Evolutionary conservation across 2,113 vertebrate species (phyloP), one percentile per base, ranked within the genome.

Genomic region (Ramphastos sulfuratus): DNA sequence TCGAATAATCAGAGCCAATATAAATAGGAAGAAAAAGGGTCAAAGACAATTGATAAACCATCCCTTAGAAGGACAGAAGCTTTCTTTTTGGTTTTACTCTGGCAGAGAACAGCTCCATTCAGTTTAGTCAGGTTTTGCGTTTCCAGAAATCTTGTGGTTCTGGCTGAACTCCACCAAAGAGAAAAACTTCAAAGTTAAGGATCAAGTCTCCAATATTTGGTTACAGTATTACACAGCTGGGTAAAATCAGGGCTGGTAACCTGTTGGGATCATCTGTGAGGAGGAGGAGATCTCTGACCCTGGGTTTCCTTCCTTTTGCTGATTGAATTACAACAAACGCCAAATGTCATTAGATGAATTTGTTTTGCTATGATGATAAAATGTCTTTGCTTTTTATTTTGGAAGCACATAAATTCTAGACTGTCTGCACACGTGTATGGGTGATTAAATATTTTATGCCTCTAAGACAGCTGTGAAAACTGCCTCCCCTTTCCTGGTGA

Each of bases 81-180:
- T 37, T 82, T 64, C 39, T 73, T 86, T 92, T 97, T 50, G 19
- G 48, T 96, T 94, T 97, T 90, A 85, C 25, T 82, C 78, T 89
- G 17, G 60, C 72, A 71, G 59, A 82, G 66, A 63, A 93, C 79
- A 86, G 74, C 63, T 79, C 33, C 64, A 75, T 85, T 88, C 46
- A 96, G 13, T 84, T 73, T 61, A 46, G 33, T 91, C 63, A 87
- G 92, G 78, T 74, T 33, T 56, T 71, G n/a, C 10, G 5, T 94
- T 97, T 95, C 91, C 87, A 92, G 87, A 88, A 88, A 76, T 70
- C 48, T 70, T 94, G 84, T 86, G 82, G 87, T 91, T 82, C 77
- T 96, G 78, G 46, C 77, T 92, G 20, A 39, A 86, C 58, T 95
- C 85, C 89, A 95, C 82, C 80, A 66, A 72, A 27, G 65, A 35